These are phyloP conservation scores for Campoletis raptor DNA, from an alignment of 2,888 invertebrate genomes.

Conservation along the genomic window DNA sequence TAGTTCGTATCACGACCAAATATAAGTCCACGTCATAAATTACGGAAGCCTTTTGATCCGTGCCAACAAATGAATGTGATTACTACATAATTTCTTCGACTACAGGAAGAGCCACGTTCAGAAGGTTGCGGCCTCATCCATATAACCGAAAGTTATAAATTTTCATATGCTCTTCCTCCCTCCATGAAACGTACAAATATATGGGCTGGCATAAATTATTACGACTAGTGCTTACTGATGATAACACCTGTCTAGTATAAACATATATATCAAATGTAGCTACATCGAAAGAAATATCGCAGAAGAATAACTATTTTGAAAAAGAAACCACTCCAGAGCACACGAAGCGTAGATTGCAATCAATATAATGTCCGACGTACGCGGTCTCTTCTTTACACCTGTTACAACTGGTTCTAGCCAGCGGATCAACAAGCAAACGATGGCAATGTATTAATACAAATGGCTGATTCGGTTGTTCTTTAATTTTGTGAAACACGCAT, in stretches of 20 bases:
- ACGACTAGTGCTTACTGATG: neutral
- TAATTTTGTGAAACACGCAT: constrained; percentile 37
- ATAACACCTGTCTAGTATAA: neutral
- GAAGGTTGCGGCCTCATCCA: neutral
- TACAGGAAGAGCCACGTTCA: neutral
- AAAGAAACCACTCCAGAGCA: neutral
- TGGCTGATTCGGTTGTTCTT: constrained; percentile 60
- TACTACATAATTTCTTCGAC: neutral
- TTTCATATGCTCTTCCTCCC: neutral
- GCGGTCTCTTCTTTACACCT: constrained; percentile 12
- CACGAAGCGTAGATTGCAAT: constrained; percentile 30
- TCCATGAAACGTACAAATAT: neutral
- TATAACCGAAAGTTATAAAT: neutral
- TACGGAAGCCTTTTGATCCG: neutral
- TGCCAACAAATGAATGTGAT: neutral
- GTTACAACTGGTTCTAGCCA: constrained; percentile 47
- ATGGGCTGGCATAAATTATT: neutral
- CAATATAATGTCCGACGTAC: constrained; percentile 22
- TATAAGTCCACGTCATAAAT: neutral
- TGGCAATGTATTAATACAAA: constrained; percentile 44
- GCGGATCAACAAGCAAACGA: constrained; percentile 56
- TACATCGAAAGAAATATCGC: neutral
- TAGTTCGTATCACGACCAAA: neutral
- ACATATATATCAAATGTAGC: neutral
- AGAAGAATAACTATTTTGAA: constrained; percentile 20